Conservation (phyloP, 2,113 vertebrate species). For the Protobothrops flavoviridis region DNA sequence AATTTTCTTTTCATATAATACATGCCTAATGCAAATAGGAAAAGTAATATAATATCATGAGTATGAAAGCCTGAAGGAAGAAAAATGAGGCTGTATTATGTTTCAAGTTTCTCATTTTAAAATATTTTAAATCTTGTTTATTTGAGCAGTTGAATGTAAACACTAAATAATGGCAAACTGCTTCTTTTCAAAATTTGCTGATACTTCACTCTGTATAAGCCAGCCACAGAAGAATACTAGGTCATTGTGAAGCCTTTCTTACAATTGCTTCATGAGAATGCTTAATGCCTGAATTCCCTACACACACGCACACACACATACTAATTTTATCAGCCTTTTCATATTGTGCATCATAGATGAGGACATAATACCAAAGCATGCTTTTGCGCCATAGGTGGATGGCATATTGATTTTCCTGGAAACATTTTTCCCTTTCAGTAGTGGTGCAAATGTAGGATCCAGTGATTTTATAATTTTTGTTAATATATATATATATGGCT, state of each 20-base stretch:
- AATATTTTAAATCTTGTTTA: neutral
- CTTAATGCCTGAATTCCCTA: neutral
- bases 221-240: neutral
- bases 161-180: neutral
- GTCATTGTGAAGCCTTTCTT: neutral
- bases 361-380: neutral
- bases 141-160: neutral
- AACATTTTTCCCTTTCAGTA: neutral
- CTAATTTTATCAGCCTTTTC: neutral
- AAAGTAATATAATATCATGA: neutral
- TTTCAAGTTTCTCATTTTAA: neutral
- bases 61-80: neutral
- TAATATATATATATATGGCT: neutral
- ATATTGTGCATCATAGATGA: neutral
- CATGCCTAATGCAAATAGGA: neutral
- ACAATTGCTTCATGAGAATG: neutral
- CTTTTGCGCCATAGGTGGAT: neutral
- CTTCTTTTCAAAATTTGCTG: neutral
- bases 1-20: neutral
- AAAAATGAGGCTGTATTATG: neutral
- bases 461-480: neutral
- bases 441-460: too few relatives aligned
- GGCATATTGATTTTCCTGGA: neutral
- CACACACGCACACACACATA: neutral
- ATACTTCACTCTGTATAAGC: neutral